phyloP scores from a whole-genome alignment of 2,797 vertebrate genomes.

The Tapera naevia region DNA sequence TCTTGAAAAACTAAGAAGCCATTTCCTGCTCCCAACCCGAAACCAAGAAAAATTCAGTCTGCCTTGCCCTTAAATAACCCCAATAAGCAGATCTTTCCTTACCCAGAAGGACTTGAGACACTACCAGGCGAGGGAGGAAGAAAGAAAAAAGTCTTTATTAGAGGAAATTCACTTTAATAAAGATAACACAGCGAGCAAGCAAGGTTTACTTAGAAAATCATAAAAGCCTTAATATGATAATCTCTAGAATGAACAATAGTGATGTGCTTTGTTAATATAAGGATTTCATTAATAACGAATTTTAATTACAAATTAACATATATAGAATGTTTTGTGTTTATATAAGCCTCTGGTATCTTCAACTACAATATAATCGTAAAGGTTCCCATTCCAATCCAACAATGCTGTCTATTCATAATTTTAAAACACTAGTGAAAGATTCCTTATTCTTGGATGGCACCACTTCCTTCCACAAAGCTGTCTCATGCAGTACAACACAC shows the following conservation, averaged over 20 bases:
- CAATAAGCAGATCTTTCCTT: neutral
- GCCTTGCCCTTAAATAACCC: neutral
- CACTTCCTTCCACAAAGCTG: neutral
- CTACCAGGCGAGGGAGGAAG: rapidly evolving
- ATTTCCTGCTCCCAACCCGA: neutral
- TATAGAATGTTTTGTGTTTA: neutral
- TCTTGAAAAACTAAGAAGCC: neutral
- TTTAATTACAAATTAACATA: neutral
- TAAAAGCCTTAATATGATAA: neutral
- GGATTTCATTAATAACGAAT: neutral
- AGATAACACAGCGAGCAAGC: neutral
- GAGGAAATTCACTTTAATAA: neutral
- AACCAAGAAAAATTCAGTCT: neutral
- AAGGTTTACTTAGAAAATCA: neutral
- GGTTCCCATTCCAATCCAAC: neutral
- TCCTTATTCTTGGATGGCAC: rapidly evolving
- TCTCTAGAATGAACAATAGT: neutral
- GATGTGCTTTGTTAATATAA: neutral
- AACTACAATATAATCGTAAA: neutral
- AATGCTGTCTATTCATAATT: neutral
- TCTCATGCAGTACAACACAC: rapidly evolving
- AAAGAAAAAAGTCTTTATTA: neutral
- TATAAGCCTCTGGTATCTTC: neutral
- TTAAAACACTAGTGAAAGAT: neutral
- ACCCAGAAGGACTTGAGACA: neutral